Evolutionary conservation across 2,113 vertebrate species (phyloP).

Genomic region (Peromyscus californicus): DNA sequence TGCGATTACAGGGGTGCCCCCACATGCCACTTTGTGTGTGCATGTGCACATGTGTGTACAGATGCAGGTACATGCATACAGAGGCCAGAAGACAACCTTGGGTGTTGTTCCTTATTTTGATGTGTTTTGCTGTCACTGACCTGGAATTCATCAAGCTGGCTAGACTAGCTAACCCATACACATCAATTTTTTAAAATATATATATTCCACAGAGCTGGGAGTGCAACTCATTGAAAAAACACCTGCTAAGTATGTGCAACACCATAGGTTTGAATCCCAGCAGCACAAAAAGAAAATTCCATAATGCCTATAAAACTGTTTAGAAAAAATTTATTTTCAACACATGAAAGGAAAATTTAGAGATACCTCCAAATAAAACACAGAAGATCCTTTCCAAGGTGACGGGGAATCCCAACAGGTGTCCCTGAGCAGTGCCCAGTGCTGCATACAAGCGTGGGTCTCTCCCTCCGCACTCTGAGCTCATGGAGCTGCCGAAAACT

Average conservation of each 20-base stretch:
- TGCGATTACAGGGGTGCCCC: background rate
- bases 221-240: background rate
- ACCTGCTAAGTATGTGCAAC: background rate
- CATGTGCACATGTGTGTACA: background rate
- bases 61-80: background rate
- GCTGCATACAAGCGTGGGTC: constrained; percentile 57
- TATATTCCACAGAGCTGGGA: background rate
- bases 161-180: background rate
- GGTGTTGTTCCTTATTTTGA: background rate
- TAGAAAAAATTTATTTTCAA: constrained; percentile 77
- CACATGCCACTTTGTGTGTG: background rate
- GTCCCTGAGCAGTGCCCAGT: constrained; percentile 73
- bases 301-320: constrained; percentile 43
- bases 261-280: background rate
- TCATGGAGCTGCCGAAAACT: constrained; percentile 74
- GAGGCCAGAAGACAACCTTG: background rate
- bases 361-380: background rate
- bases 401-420: background rate
- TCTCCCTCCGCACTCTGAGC: background rate
- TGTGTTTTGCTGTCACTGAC: background rate
- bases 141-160: background rate
- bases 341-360: constrained; percentile 5
- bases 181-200: background rate
- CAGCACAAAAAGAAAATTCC: background rate
- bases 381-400: background rate